Conservation (phyloP, 1,140 invertebrate genomes). For the Eciton burchellii region DNA sequence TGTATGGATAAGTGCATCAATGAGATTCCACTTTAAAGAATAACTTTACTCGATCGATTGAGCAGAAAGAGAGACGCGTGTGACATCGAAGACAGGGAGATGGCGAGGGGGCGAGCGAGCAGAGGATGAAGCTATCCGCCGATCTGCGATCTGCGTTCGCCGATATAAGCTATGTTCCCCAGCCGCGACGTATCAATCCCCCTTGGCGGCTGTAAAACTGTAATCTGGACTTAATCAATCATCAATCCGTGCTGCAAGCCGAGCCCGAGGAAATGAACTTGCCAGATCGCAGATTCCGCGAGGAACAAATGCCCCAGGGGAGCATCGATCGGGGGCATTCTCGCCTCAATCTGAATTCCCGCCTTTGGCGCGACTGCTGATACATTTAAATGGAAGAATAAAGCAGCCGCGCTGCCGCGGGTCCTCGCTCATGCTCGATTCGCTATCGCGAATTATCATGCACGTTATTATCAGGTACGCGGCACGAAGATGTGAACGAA, state of each 20-base stretch:
- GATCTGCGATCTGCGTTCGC: neutral
- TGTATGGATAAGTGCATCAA: too few species aligned
- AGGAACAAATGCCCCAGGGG: slow-evolving; percentile 39
- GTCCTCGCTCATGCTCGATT: neutral
- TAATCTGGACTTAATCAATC: slow-evolving; percentile 62
- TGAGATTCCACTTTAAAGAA: too few species aligned
- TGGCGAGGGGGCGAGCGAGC: too few species aligned
- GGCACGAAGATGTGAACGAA: too few species aligned
- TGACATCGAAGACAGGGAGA: too few species aligned
- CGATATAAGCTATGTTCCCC: slow-evolving; percentile 43
- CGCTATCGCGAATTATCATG: neutral
- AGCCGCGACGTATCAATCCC: slow-evolving; percentile 45
- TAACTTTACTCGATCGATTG: too few species aligned
- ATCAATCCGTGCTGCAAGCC: slow-evolving; percentile 49
- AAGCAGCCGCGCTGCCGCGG: neutral
- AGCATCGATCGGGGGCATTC: slow-evolving; percentile 43
- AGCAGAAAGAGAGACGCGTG: too few species aligned
- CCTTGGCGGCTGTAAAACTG: slow-evolving; percentile 35
- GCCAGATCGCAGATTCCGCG: slow-evolving; percentile 51
- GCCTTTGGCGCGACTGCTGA: neutral
- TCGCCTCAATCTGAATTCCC: slow-evolving; percentile 20
- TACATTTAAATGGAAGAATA: slow-evolving; percentile 53
- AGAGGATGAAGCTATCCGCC: neutral
- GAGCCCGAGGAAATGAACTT: slow-evolving; percentile 57
- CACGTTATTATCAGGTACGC: neutral